Base-by-base conservation (phyloP, 2,113 vertebrate species). In the Amphiprion percula region DNA sequence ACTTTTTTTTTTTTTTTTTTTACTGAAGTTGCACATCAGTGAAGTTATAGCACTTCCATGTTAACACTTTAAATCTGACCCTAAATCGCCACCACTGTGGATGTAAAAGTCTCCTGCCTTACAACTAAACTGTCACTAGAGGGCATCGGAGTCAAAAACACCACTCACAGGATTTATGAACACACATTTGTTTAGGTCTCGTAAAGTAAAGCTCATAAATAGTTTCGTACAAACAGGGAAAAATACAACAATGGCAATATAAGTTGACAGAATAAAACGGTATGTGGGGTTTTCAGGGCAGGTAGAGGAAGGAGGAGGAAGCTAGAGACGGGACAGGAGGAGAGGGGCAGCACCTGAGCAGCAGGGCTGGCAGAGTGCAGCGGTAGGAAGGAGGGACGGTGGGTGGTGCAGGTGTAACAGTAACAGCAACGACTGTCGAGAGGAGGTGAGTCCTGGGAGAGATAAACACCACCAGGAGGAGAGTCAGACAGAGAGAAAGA, bases 371-470 rank as follows among this genome's bases (percentile, higher is more conserved):
- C 92, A 33, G 95, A 94, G 91, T 93, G 96, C 95, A 96, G 95
- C 92, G 95, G 96, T 77, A 96, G 95, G 92, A 95, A 95, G 91
- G 95, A 95, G 90, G 96, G 95, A 85, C 94, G 94, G 89, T 96
- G 96, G 74, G 95, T 93, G 91, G 96, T 95, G 92, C 96, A 96
- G 91, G 95, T 94, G 94, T 95, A 95, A 96, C 95, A 96, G 95
- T 95, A 83, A 96, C 95, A 96, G 95, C 96, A 96, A 93, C 95
- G 91, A 89, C 94, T 92, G 83, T 95, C 92, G 0, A 94, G 93
- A 94, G 94, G 92, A 94, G 92, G 94, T 94, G 92, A 95, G 94
- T 95, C 96, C 95, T 96, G 94, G 93, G 95, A 93, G 81, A 92
- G 54, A 74, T 33, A 12, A 63, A 79, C 78, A 71, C 39, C 78